A percentile compares a stretch with the other conserved stretches of the same genome.
Evolutionary conservation across 1,140 invertebrate genomes (phyloP).

Genomic region (Pararge aegeria): DNA sequence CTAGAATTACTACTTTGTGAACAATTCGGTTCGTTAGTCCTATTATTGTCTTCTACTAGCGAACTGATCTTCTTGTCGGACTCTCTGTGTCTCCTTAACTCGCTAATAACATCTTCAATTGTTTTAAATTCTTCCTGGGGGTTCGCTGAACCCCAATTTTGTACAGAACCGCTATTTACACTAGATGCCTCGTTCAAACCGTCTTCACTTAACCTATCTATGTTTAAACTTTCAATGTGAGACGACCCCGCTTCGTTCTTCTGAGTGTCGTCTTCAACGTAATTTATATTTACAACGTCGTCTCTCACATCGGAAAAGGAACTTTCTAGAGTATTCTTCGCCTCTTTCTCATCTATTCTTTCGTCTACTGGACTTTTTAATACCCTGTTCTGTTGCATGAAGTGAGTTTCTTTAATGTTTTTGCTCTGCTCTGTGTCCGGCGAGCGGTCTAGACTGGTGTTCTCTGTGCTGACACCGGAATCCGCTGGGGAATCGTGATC

Average conservation of each 20-base stretch:
- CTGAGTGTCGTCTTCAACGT: constrained; percentile 48
- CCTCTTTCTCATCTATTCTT: constrained; percentile 45
- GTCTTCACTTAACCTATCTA: constrained; percentile 59
- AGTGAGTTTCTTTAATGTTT: constrained; percentile 58
- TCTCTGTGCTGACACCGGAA: constrained; percentile 87
- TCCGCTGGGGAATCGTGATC: constrained; percentile 81
- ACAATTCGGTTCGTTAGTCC: constrained; percentile 34
- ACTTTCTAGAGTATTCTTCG: constrained; percentile 53
- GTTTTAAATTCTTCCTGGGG: constrained; percentile 48
- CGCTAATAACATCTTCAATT: constrained; percentile 58
- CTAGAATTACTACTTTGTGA: constrained; percentile 47
- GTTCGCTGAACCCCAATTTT: constrained; percentile 42
- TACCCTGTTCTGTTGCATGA: constrained; percentile 72
- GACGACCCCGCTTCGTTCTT: constrained; percentile 72
- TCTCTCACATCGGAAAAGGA: constrained; percentile 62
- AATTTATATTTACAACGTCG: constrained; percentile 65
- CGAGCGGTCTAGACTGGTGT: constrained; percentile 83
- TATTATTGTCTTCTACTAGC: constrained; percentile 48
- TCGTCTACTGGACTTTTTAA: constrained; percentile 50
- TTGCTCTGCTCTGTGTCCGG: constrained; percentile 78
- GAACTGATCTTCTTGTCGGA: constrained; percentile 47
- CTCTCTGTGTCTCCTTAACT: constrained; percentile 54
- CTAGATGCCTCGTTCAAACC: constrained; percentile 38
- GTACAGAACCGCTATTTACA: constrained; percentile 18
- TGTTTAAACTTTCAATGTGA: constrained; percentile 46